Percentiles rank a stretch among this genome's conserved stretches.
phyloP scores from a whole-genome alignment of 2,888 invertebrate genomes.

The Aphodius sticticus region DNA sequence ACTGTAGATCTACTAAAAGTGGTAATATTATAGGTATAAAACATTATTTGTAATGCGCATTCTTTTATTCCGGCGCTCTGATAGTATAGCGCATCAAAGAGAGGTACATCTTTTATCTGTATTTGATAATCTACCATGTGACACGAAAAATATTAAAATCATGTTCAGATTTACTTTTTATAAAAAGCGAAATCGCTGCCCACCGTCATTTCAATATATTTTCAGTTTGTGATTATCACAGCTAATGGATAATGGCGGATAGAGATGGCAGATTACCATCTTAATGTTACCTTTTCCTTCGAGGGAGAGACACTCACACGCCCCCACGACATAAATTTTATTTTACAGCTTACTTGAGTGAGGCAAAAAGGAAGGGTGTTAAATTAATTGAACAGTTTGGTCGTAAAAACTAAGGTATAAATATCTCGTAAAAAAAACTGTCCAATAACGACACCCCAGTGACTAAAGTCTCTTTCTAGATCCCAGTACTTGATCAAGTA shows the following conservation, averaged over 20 bases:
- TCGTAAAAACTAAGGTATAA: slow-evolving; percentile 16
- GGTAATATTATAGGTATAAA: no score
- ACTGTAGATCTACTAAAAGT: no score
- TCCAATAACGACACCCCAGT: slow-evolving; percentile 17
- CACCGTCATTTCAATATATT: not conserved
- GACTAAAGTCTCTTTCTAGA: not conserved
- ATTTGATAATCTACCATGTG: no score
- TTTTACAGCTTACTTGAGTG: slow-evolving; percentile 22
- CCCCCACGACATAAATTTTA: slow-evolving; percentile 18
- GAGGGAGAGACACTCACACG: slow-evolving; percentile 4
- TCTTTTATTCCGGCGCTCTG: no score
- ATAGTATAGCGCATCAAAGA: no score
- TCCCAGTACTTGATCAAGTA: not conserved
- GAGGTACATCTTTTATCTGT: no score
- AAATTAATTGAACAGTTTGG: slow-evolving; percentile 25
- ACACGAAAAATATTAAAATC: no score
- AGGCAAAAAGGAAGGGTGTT: slow-evolving; percentile 12
- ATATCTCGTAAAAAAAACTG: slow-evolving; percentile 19
- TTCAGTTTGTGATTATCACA: not conserved
- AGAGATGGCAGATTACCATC: slow-evolving; percentile 21
- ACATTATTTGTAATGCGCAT: no score
- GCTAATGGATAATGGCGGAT: not conserved
- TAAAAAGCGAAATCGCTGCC: no score
- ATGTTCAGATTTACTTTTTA: no score
- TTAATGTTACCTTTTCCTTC: slow-evolving; percentile 19